Base-by-base conservation (phyloP, 2,797 vertebrate genomes). In the Cichlasoma orientale region DNA sequence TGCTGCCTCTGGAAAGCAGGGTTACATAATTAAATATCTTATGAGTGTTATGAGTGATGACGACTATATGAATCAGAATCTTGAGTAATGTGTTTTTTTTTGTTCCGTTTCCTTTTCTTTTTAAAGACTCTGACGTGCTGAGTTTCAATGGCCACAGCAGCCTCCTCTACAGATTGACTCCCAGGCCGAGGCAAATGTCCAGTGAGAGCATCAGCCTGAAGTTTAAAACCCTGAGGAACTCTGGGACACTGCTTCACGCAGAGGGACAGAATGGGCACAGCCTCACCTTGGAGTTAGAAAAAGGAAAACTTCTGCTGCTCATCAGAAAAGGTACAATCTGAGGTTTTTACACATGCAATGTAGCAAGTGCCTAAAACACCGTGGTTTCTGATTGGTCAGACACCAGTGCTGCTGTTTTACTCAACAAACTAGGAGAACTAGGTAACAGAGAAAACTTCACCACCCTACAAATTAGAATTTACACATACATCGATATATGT, bases 211-310 rank as follows among this genome's bases (percentile, higher is more conserved):
- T 99, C 84, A 96, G 95, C 76, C 93, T 98, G 92, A 97, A 96
- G 83, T 99, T 99, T 90, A 98, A 97, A 94, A 95, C 96, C 74
- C 91, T 96, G 89, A 94, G 93, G 93, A 97, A 96, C 87, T 96
- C 96, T 57, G 98, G 98, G 79, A 92, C 95, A 74, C 90, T 99
- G 38, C 93, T 98, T 29, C 96, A 97, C 13, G 93, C 95, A 56
- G 91, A 95, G 86, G 96, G 96, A 75, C 91, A 86, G 47, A 94
- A 92, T 47, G 96, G 96, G 80, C 95, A 95, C 89, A 91, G 95
- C 57, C 91, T 98, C 71, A 96, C 91, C 3, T 75, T 99, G 89
- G 95, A 97, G 87, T 84, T 99, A 74, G 86, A 95, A 88, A 94
- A 95, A 90, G 98, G 97, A 83, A 97, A 95, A 78, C 95, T 99